Evolutionary conservation across 2,888 invertebrate genomes (phyloP).

Genomic region (Hesperia comma): DNA sequence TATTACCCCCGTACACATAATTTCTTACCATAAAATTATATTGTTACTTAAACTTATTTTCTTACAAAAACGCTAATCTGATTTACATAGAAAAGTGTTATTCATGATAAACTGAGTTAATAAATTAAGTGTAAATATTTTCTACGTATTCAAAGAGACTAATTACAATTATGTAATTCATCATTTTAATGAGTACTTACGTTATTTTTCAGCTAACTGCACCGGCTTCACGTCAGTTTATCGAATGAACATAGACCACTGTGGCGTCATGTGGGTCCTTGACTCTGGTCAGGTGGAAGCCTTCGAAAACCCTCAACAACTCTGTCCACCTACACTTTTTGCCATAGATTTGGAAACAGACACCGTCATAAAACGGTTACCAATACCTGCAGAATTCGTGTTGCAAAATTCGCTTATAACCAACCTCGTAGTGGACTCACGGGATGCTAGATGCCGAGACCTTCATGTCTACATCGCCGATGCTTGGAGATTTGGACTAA

Average conservation of each 20-base stretch:
- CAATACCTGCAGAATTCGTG: constrained; percentile 86
- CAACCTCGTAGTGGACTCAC: constrained; percentile 87
- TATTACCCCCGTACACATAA: constrained; percentile 41
- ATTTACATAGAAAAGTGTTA: too few relatives aligned
- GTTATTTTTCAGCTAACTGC: constrained; percentile 68
- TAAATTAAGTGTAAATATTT: too few relatives aligned
- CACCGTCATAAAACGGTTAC: constrained; percentile 84
- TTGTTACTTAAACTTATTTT: too few relatives aligned
- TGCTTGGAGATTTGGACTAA: constrained; percentile 86
- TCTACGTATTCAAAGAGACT: too few relatives aligned
- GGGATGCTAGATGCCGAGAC: constrained; percentile 84
- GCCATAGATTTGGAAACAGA: constrained; percentile 89
- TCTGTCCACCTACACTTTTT: constrained; percentile 89
- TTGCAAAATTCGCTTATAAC: constrained; percentile 88
- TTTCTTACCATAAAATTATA: not conserved
- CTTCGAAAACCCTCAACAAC: constrained; percentile 85
- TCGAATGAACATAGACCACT: constrained; percentile 90
- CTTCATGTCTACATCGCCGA: constrained; percentile 88
- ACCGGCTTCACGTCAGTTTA: constrained; percentile 90
- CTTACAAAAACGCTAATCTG: too few relatives aligned
- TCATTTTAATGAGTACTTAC: too few relatives aligned
- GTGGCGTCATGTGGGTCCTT: constrained; percentile 91
- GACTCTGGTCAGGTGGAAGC: constrained; percentile 91
- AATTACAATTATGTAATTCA: too few relatives aligned
- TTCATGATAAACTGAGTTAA: too few relatives aligned